Base-by-base conservation (phyloP, 1,140 invertebrate genomes). In the Drosophila asahinai region DNA sequence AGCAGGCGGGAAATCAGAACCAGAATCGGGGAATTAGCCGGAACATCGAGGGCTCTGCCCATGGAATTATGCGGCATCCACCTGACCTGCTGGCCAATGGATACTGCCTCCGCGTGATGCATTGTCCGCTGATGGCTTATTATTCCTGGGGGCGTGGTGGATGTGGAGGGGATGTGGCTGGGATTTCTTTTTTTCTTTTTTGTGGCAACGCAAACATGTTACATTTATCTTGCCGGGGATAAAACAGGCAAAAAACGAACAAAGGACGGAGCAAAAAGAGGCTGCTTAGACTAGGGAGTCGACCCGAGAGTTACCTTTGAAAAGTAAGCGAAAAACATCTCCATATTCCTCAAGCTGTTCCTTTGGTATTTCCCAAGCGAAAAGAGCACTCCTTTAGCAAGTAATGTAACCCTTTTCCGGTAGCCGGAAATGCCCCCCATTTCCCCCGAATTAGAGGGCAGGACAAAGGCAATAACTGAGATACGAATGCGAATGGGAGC, bases 221-320 rank as follows among this genome's bases (percentile, higher is more conserved):
- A 84, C 86, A 87, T 89, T 87, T 87, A 84, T 87, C 86, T 89
- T 80, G 54, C 54, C 33, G 48, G 63, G 58, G 79, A 61, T 61
- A 60, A 81, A 80, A 58, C 77, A 61, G 64, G 67, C 51, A 83
- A 55, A 74, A 67, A 75, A 64, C 64, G 60, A 48, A 48, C 54
- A 48, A 54, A 51, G 43, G 25, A 58, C 36, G 25, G 38, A 19
- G 67, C 40, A 77, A 73, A 33, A 68, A 27, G 25, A 14, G 42
- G 33, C 15, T 9, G 4, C 9, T 7, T 30, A 42, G 9, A 9
- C 9, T 19, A 43, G 15, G n/a, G 36, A 57, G 22, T 60, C 67
- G 70, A 36, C 52, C 2, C 8, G 17, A 0, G 12, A 22, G 14
- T 43, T 61, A 66, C 57, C 52, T 30, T 9, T 3, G 3, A 66